Evolutionary conservation across 2,797 vertebrate genomes (phyloP), one percentile per base, ranked within the genome.

Genomic region (Galago senegalensis): DNA sequence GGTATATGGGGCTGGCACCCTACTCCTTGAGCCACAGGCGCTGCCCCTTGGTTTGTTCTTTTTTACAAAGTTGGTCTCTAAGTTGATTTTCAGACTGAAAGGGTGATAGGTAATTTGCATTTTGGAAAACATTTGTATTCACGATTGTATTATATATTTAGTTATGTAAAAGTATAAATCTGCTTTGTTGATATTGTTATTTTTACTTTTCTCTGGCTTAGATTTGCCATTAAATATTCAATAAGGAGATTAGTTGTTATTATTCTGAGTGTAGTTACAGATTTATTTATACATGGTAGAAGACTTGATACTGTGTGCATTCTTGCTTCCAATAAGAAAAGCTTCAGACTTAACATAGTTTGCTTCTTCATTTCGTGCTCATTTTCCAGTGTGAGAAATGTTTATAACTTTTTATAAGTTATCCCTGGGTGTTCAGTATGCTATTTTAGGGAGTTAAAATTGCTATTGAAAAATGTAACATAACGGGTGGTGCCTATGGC

Each of bases 71-170:
- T 61, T 94, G 61, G 34, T 89, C 12, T 92, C 10, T 58, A 53
- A 90, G 16, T 88, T 91, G 43, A 61, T 90, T 87, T 75, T 60
- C 83, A 79, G 70, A 82, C 31, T 20, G 87, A 72, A 73, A 76
- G 2, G 11, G 13, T 69, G 67, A 53, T 53, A 77, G 75, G 56
- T 79, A 92, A 67, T 29, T 53, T 95, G 34, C 31, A 76, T 85
- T 95, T 93, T 96, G 83, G 89, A 93, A 97, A 84, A 53, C 16
- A 58, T 91, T 93, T 81, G 6, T 92, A 49, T 93, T 95, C 56
- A 58, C 84, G 70, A 46, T 81, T 96, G 17, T 93, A 69, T 53
- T 92, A n/a, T 67, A 21, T 60, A 87, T 70, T 72, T n/a, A 89
- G 95, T 85, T 69, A 82, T 92, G 29, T 75, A 75, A 89, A 94